Percentiles rank a stretch among this genome's conserved stretches.
phyloP scores from a whole-genome alignment of 2,888 invertebrate genomes.

The Oeneis ivallda region DNA sequence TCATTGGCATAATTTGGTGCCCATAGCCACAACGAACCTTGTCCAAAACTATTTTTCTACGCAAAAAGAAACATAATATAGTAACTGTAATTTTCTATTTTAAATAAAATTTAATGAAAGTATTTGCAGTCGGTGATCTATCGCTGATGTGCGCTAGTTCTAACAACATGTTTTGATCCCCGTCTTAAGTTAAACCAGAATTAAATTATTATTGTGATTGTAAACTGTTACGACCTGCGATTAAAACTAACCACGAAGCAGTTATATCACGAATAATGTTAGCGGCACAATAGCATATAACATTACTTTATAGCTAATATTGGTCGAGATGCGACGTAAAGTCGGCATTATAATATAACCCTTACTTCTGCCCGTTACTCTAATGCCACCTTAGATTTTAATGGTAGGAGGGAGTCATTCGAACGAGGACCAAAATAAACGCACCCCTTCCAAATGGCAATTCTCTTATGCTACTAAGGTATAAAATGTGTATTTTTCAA shows the following conservation, averaged over 20 bases:
- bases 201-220: constrained; percentile 77
- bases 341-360: constrained; percentile 58
- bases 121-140: constrained; percentile 29
- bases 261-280: constrained; percentile 45
- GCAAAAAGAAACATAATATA: too few relatives aligned
- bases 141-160: constrained; percentile 53
- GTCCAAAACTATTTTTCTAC: too few relatives aligned
- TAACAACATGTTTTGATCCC: constrained; percentile 60
- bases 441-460: constrained; percentile 60
- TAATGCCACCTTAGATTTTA: constrained; percentile 55
- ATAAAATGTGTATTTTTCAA: constrained; percentile 77
- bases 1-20: too few relatives aligned
- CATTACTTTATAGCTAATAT: constrained; percentile 66
- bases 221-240: constrained; percentile 73
- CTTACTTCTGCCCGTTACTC: constrained; percentile 56
- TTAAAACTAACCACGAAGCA: constrained; percentile 72
- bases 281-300: constrained; percentile 47
- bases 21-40: too few relatives aligned
- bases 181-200: constrained; percentile 56
- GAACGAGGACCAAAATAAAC: constrained; percentile 53
- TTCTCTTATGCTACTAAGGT: constrained; percentile 52
- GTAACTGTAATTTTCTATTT: too few relatives aligned
- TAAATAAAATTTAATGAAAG: background rate
- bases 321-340: constrained; percentile 56
- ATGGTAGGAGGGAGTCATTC: constrained; percentile 48